A percentile compares a stretch with the other conserved stretches of the same genome.
phyloP scores from a whole-genome alignment of 2,888 invertebrate genomes.

The Melinopterus prodromus region DNA sequence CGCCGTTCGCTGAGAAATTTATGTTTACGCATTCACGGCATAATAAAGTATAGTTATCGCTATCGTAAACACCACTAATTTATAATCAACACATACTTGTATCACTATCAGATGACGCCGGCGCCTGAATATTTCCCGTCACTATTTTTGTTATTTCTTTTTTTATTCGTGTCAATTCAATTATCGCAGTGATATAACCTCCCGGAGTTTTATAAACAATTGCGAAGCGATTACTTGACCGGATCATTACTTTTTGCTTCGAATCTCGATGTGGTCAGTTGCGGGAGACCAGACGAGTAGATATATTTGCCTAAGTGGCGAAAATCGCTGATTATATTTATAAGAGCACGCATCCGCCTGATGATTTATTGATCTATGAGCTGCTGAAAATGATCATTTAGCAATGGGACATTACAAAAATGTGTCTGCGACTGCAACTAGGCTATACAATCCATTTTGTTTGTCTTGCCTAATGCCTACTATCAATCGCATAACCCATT shows the following conservation, averaged over 20 bases:
- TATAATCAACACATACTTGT: conserved; percentile 37
- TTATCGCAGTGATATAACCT: conserved; percentile 29
- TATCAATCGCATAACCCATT: too few species aligned
- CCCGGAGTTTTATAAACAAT: conserved; percentile 32
- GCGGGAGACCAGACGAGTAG: background rate
- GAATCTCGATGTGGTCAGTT: background rate
- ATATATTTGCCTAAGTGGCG: background rate
- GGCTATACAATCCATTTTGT: too few species aligned
- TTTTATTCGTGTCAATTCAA: conserved; percentile 29
- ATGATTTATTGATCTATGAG: too few species aligned
- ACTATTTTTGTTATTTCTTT: conserved; percentile 36
- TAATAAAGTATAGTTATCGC: conserved; percentile 6
- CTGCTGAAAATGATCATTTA: too few species aligned
- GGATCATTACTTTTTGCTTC: background rate
- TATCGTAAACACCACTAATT: conserved; percentile 39
- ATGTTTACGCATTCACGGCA: conserved; percentile 20
- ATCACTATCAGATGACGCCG: conserved; percentile 41
- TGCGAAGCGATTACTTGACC: conserved; percentile 10
- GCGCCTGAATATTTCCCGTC: conserved; percentile 39
- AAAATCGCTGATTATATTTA: background rate
- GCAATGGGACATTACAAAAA: too few species aligned
- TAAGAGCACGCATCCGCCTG: too few species aligned
- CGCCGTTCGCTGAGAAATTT: conserved; percentile 30
- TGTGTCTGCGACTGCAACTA: too few species aligned
- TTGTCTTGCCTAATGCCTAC: too few species aligned